phyloP scores from a whole-genome alignment of 2,113 vertebrate genomes.

The Climacteris rufus region DNA sequence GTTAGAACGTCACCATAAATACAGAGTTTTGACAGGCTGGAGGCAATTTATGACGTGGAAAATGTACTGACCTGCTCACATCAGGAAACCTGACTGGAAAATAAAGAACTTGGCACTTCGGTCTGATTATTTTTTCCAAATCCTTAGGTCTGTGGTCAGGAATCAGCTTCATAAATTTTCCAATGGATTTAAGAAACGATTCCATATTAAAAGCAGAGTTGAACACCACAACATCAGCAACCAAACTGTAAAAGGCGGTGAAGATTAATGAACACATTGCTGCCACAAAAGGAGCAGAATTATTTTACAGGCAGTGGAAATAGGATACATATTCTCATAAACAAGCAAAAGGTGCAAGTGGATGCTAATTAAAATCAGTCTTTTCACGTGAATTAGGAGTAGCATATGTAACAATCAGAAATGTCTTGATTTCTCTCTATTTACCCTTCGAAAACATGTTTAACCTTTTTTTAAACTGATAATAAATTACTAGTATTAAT shows the following conservation, averaged over 20 bases:
- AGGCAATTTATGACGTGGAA: constrained; percentile 50
- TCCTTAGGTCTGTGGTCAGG: constrained; percentile 90
- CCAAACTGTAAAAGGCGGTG: constrained; percentile 76
- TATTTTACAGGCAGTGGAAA: not conserved
- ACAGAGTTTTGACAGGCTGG: constrained; percentile 27
- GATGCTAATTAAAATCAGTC: not conserved
- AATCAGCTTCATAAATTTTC: constrained; percentile 88
- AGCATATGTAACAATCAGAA: not conserved
- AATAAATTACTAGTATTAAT: not conserved
- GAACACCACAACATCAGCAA: constrained; percentile 88
- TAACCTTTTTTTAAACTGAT: not conserved
- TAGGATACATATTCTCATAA: not conserved
- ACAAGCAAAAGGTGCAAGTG: not conserved
- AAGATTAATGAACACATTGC: not conserved
- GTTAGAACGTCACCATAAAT: constrained; percentile 37
- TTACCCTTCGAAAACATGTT: not conserved
- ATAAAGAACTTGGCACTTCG: constrained; percentile 87
- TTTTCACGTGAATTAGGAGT: not conserved
- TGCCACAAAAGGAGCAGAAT: not conserved
- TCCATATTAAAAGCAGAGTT: constrained; percentile 94
- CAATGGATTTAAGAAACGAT: constrained; percentile 88
- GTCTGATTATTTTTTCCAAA: constrained; percentile 85
- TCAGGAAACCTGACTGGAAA: constrained; percentile 90
- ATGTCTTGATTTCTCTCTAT: not conserved
- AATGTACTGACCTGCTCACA: constrained; percentile 83